Evolutionary conservation across 2,113 vertebrate species (phyloP).

Genomic region (Misgurnus mizolepis): DNA sequence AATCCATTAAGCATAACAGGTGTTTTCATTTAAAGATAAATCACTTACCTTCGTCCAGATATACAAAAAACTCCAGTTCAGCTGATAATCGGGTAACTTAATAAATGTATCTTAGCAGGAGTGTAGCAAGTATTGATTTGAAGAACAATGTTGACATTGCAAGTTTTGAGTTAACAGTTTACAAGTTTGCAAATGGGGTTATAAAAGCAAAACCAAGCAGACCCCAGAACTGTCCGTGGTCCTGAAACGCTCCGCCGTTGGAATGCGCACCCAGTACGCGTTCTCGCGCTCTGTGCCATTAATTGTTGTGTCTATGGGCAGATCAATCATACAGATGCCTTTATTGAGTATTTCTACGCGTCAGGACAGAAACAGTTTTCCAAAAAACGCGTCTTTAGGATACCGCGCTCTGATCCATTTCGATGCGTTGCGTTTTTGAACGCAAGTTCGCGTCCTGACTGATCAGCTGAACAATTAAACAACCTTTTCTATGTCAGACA

Average conservation of each 20-base stretch:
- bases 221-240: constrained; percentile 28
- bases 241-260: constrained; percentile 17
- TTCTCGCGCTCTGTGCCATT: neutral
- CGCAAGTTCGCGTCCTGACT: neutral
- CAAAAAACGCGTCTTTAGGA: neutral
- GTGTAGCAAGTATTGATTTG: neutral
- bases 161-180: neutral
- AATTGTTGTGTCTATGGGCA: neutral
- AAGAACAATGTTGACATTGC: neutral
- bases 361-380: neutral
- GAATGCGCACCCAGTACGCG: neutral
- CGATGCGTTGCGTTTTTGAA: neutral
- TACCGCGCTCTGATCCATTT: neutral
- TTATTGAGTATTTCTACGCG: neutral
- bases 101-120: no score
- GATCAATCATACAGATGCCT: neutral
- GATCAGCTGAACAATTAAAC: neutral
- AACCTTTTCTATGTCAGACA: neutral
- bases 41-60: constrained; percentile 5
- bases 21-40: neutral
- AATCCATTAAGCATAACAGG: neutral
- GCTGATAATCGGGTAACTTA: neutral
- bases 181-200: neutral
- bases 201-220: neutral
- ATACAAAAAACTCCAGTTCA: neutral